Evolutionary conservation across 1,140 invertebrate species (phyloP).

Genomic region (Augochlora pura): DNA sequence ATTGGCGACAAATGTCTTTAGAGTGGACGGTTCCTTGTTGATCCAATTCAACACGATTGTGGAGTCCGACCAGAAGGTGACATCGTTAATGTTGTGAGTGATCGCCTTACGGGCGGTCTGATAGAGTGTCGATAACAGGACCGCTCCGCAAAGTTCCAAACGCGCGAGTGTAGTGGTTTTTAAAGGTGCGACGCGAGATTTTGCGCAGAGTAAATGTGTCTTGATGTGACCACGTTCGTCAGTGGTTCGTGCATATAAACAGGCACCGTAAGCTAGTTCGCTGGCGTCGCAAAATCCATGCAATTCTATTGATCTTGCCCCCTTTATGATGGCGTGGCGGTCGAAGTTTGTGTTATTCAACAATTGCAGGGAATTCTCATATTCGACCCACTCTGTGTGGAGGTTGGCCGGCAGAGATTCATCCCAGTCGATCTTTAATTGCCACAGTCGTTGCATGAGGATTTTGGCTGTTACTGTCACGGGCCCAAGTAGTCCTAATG

Average conservation of each 20-base stretch:
- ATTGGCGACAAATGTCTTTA: slow-evolving; percentile 74
- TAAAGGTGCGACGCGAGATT: slow-evolving; percentile 27
- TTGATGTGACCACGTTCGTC: not conserved
- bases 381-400: not conserved
- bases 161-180: slow-evolving; percentile 6
- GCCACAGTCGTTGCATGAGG: slow-evolving; percentile 26
- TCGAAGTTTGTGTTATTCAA: not conserved
- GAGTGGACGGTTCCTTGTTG: slow-evolving; percentile 37
- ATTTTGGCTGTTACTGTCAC: slow-evolving; percentile 11
- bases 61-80: slow-evolving; percentile 72
- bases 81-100: not conserved
- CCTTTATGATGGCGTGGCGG: not conserved
- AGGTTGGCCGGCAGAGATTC: not conserved
- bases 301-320: not conserved
- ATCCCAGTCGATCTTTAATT: slow-evolving; percentile 5
- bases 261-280: slow-evolving; percentile 16
- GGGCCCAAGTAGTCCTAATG: slow-evolving; percentile 6
- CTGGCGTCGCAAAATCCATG: slow-evolving; percentile 40
- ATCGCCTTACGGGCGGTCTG: not conserved
- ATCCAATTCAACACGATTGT: slow-evolving; percentile 67
- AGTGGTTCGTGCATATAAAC: not conserved
- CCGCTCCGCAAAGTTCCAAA: too few species aligned
- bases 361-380: not conserved
- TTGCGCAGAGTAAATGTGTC: not conserved
- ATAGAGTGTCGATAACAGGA: not conserved